A percentile compares a stretch with the other conserved stretches of the same genome.
These are phyloP conservation scores for Scaptomyza cyrtandrae DNA, from an alignment of 2,888 invertebrate species.

Conservation along the genomic window DNA sequence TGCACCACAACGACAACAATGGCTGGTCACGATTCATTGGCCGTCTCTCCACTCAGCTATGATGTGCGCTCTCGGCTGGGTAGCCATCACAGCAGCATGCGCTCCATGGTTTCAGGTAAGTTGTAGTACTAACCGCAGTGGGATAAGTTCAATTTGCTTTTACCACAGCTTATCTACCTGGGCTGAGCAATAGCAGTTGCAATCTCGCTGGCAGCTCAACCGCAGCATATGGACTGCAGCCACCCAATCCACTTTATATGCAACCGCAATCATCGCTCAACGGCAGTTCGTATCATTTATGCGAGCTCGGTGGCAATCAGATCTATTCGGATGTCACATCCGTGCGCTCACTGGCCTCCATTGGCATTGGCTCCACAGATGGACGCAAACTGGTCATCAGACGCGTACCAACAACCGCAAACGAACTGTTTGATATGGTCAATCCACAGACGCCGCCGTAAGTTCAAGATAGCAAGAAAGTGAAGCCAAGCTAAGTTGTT, in stretches of 20 bases:
- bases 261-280: constrained; percentile 85
- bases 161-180: constrained; percentile 74
- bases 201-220: constrained; percentile 84
- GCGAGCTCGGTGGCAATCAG: constrained; percentile 87
- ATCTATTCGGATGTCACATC: constrained; percentile 89
- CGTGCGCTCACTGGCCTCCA: constrained; percentile 91
- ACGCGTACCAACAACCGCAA: constrained; percentile 93
- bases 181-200: constrained; percentile 62
- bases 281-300: constrained; percentile 86
- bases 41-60: constrained; percentile 61
- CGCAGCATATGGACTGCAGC: constrained; percentile 58
- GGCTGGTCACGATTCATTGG: constrained; percentile 55
- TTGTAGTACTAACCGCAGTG: background rate
- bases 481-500: background rate
- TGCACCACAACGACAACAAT: constrained; percentile 69
- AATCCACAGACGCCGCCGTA: constrained; percentile 91
- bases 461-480: constrained; percentile 59
- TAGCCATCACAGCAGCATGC: constrained; percentile 82
- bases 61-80: constrained; percentile 76
- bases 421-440: constrained; percentile 93
- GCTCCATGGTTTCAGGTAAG: constrained; percentile 84
- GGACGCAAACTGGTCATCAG: constrained; percentile 93
- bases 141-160: too few relatives aligned
- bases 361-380: constrained; percentile 95
- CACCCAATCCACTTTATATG: constrained; percentile 79